phyloP scores from a whole-genome alignment of 2,888 invertebrate genomes.

The Scaptomyza caliginosa region DNA sequence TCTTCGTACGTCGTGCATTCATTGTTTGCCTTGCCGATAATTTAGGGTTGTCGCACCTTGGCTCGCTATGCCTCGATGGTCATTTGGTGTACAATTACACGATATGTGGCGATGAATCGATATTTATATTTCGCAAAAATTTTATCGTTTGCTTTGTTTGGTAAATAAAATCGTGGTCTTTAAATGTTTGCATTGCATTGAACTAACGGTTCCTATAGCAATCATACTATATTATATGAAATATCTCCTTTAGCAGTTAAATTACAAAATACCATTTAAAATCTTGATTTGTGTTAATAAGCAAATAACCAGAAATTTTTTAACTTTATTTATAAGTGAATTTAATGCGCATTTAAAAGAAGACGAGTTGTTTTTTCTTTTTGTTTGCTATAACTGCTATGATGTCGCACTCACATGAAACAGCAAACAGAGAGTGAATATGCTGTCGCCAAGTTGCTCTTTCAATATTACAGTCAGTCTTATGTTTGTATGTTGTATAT shows the following conservation, averaged over 20 bases:
- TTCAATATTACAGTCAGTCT: conserved; percentile 46
- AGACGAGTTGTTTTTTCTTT: conserved; percentile 17
- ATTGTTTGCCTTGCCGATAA: conserved; percentile 61
- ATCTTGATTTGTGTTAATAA: conserved; percentile 17
- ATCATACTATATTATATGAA: too few relatives aligned
- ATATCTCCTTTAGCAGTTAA: too few relatives aligned
- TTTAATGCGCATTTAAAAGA: conserved; percentile 33
- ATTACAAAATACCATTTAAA: not conserved
- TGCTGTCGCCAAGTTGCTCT: conserved; percentile 21
- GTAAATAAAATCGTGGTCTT: not conserved
- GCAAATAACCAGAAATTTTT: conserved; percentile 41
- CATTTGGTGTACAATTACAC: not conserved
- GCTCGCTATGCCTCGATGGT: conserved; percentile 15
- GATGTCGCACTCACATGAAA: conserved; percentile 36
- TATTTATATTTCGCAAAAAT: not conserved
- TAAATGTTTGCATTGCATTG: not conserved
- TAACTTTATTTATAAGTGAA: conserved; percentile 35
- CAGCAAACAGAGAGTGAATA: conserved; percentile 37
- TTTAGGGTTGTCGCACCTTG: conserved; percentile 38
- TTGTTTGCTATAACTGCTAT: conserved; percentile 14
- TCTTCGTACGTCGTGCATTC: conserved; percentile 58
- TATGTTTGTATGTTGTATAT: conserved; percentile 1
- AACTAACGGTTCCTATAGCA: too few relatives aligned
- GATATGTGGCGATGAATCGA: conserved; percentile 16
- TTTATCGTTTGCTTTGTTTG: not conserved